These are phyloP conservation scores for Dolichomitus sp. DNA, from an alignment of 2,888 invertebrate genomes.

Conservation along the genomic window DNA sequence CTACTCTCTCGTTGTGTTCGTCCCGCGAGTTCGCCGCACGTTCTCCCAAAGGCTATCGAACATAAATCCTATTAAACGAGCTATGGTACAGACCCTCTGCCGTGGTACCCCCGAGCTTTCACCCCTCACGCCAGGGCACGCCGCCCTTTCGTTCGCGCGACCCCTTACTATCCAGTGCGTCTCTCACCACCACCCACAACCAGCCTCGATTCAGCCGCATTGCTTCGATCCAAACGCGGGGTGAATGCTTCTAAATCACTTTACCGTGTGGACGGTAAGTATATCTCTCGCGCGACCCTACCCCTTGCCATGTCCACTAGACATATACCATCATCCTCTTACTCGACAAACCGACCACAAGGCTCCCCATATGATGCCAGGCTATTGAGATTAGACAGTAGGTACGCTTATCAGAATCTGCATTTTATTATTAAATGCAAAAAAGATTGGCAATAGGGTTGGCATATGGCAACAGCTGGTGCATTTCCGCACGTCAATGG, in stretches of 20 bases:
- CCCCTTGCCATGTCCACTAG: not conserved
- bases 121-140: constrained; percentile 20
- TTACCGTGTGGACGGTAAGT: constrained; percentile 51
- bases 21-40: constrained; percentile 35
- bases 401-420: not conserved
- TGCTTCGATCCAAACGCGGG: constrained; percentile 60
- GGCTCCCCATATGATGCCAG: constrained; percentile 9
- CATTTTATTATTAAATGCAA: constrained; percentile 11
- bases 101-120: constrained; percentile 33
- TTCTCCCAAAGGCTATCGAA: constrained; percentile 62
- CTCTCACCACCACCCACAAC: constrained; percentile 53
- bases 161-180: constrained; percentile 44
- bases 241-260: constrained; percentile 63
- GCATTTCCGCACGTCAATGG: not conserved
- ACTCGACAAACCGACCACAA: not conserved
- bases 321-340: constrained; percentile 21
- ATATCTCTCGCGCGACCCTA: constrained; percentile 38
- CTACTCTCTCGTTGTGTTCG: not conserved
- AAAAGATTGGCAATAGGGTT: constrained; percentile 12
- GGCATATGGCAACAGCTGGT: constrained; percentile 6
- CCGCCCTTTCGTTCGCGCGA: constrained; percentile 67
- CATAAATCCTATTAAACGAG: constrained; percentile 69
- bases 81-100: constrained; percentile 52
- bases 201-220: constrained; percentile 60
- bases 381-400: constrained; percentile 3